phyloP scores from a whole-genome alignment of 2,113 vertebrate genomes.

The Taurulus bubalis region DNA sequence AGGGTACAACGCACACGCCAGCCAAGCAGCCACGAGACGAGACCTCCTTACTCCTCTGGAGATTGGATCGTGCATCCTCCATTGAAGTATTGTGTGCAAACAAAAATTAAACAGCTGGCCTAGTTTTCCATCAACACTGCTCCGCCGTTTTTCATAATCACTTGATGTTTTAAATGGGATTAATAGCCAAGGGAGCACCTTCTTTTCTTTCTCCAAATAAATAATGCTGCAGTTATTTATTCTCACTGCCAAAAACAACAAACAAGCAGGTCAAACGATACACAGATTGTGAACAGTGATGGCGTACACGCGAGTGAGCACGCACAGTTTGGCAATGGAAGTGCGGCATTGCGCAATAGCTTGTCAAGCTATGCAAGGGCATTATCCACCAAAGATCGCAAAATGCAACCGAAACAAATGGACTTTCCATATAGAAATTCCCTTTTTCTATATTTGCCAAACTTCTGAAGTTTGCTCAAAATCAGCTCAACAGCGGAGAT shows the following conservation, averaged over 20 bases:
- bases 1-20: slow-evolving; percentile 30
- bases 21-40: slow-evolving; percentile 1
- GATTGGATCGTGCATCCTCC: neutral
- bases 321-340: neutral
- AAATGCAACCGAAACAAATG: neutral
- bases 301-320: neutral
- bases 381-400: neutral
- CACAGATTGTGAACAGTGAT: neutral
- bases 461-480: slow-evolving; percentile 29
- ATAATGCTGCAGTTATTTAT: slow-evolving; percentile 4
- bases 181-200: neutral
- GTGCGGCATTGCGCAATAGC: neutral
- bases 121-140: neutral
- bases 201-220: slow-evolving; percentile 13
- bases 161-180: slow-evolving; percentile 11
- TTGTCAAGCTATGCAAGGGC: neutral
- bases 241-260: neutral
- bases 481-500: slow-evolving; percentile 22
- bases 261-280: neutral
- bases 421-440: neutral
- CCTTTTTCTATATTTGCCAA: slow-evolving; percentile 20
- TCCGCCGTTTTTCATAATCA: neutral
- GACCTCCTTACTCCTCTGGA: slow-evolving; percentile 1
- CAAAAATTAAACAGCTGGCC: neutral
- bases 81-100: neutral